Percentiles rank a stretch among this genome's conserved stretches.
Conservation (phyloP, 2,888 invertebrate species). For the Acheta domesticus region DNA sequence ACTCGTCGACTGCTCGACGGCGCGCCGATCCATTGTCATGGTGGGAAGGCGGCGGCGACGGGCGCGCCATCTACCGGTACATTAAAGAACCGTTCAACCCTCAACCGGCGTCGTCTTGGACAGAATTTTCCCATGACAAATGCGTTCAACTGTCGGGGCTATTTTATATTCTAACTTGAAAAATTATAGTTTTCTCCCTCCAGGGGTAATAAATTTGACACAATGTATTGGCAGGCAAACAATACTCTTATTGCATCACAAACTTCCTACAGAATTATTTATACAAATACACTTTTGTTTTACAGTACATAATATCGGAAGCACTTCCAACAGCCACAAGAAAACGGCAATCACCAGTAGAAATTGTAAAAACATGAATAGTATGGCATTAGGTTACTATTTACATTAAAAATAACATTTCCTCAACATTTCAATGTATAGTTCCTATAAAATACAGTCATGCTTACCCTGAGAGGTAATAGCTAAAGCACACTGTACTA, state of each 20-base stretch:
- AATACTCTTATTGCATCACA: constrained; percentile 18
- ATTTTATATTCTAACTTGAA: no score
- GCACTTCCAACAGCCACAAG: not conserved
- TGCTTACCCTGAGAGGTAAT: constrained; percentile 18
- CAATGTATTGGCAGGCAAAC: not conserved
- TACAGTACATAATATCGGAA: not conserved
- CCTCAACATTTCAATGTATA: not conserved
- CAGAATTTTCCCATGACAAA: no score
- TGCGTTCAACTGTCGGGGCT: no score
- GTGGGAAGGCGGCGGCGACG: no score
- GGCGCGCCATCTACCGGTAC: no score
- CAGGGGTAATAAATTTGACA: no score
- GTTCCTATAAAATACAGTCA: not conserved
- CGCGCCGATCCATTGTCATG: no score
- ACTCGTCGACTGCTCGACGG: no score
- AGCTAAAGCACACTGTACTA: constrained; percentile 1
- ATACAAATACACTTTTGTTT: not conserved
- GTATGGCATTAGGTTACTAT: not conserved
- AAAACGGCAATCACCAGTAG: constrained; percentile 3
- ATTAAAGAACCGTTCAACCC: no score
- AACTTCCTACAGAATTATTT: not conserved
- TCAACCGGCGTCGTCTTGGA: no score
- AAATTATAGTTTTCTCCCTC: no score
- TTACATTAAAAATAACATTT: constrained; percentile 2
- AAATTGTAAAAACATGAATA: constrained; percentile 7